phyloP scores from a whole-genome alignment of 2,113 vertebrate species.

The Azemiops feae region DNA sequence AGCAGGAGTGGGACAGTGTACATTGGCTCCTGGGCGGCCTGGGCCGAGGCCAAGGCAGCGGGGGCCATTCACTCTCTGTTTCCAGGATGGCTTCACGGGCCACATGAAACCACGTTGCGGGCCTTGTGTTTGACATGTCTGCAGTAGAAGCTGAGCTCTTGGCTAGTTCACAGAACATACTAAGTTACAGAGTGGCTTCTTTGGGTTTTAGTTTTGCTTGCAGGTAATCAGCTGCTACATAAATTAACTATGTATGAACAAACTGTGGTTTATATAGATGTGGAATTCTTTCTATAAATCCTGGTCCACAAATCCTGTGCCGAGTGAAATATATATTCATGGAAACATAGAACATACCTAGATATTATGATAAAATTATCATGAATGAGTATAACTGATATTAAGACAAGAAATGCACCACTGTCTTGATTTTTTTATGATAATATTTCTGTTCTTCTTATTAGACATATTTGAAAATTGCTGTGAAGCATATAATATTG shows the following conservation, averaged over 20 bases:
- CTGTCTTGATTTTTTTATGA: slow-evolving; percentile 42
- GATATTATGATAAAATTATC: background rate
- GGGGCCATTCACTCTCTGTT: no score
- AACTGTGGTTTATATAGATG: background rate
- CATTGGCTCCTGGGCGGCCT: no score
- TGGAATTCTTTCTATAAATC: background rate
- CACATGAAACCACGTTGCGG: no score
- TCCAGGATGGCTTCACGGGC: no score
- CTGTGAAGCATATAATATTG: slow-evolving; percentile 82
- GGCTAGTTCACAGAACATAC: background rate
- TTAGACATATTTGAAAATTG: slow-evolving; percentile 69
- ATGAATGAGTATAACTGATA: background rate
- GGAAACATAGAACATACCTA: background rate
- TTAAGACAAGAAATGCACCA: slow-evolving; percentile 12
- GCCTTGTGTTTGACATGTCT: no score
- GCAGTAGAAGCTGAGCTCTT: background rate
- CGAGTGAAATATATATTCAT: background rate
- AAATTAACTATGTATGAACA: background rate
- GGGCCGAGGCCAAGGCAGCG: no score
- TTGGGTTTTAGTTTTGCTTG: background rate
- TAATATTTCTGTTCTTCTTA: slow-evolving; percentile 55
- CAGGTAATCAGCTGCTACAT: background rate
- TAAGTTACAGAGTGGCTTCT: background rate
- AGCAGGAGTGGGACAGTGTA: no score
- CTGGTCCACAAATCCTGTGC: background rate